Percentiles rank a stretch among this genome's conserved stretches.
phyloP scores from a whole-genome alignment of 1,140 invertebrate species.

The Mycetomoellerius zeteki region DNA sequence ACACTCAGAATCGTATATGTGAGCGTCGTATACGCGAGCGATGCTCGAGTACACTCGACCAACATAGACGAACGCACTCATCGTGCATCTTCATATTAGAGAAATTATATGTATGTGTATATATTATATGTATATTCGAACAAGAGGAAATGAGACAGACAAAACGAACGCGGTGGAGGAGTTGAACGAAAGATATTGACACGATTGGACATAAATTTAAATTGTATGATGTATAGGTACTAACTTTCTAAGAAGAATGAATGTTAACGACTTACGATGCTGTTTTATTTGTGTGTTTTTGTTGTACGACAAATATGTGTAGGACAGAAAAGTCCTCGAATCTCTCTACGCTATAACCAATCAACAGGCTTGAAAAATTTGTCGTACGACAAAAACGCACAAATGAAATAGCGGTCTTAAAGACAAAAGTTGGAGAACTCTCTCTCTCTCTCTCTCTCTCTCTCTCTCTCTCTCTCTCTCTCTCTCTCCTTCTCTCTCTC shows the following conservation, averaged over 20 bases:
- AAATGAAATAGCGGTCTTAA: too few species aligned
- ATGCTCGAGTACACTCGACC: slow-evolving; percentile 44
- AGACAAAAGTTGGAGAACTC: not conserved
- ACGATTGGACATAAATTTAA: slow-evolving; percentile 18
- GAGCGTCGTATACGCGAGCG: slow-evolving; percentile 39
- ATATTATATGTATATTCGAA: not conserved
- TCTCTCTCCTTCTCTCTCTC: not conserved
- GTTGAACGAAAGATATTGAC: slow-evolving; percentile 10
- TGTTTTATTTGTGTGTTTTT: too few species aligned
- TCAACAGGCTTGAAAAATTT: too few species aligned
- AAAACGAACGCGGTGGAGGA: not conserved
- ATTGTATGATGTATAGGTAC: slow-evolving; percentile 13
- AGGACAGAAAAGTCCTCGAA: too few species aligned
- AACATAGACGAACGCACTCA: slow-evolving; percentile 57
- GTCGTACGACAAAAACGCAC: too few species aligned
- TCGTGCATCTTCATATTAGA: slow-evolving; percentile 40
- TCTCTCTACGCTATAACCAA: too few species aligned
- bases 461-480: not conserved
- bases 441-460: not conserved
- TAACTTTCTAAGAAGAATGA: not conserved
- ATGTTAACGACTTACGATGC: not conserved
- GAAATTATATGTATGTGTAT: slow-evolving; percentile 54
- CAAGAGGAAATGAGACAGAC: not conserved
- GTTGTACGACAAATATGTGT: too few species aligned
- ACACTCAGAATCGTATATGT: slow-evolving; percentile 16